Conservation (phyloP, 92 coral and sea anemone genomes). For the Porites evermanni region DNA sequence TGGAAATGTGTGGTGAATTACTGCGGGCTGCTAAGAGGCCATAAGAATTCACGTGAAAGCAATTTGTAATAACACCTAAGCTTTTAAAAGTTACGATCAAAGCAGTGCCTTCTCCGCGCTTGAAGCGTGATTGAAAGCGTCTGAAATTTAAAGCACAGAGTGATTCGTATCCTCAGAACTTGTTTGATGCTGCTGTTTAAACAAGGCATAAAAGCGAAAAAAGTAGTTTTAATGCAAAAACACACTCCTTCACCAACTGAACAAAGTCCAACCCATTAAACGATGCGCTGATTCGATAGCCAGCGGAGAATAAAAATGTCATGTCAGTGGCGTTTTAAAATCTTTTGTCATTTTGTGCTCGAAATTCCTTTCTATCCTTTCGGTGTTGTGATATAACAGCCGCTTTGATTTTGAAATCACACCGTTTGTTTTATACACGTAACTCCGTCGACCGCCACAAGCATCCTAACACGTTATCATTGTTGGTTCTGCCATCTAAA, state of each 20-base stretch:
- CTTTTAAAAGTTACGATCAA: constrained; percentile 7
- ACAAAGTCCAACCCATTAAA: constrained; percentile 27
- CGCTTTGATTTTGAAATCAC: neutral
- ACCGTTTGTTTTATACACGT: neutral
- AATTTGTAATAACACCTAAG: neutral
- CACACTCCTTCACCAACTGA: constrained; percentile 32
- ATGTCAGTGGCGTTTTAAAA: neutral
- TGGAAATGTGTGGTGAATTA: constrained; percentile 14
- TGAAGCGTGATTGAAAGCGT: constrained; percentile 2
- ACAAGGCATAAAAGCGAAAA: constrained; percentile 32
- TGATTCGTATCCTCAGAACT: neutral
- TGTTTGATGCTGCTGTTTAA: constrained; percentile 26
- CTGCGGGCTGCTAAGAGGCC: constrained; percentile 2
- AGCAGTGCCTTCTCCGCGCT: neutral
- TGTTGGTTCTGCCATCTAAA: neutral
- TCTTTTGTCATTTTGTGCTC: neutral
- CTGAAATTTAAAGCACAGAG: neutral
- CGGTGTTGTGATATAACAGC: neutral
- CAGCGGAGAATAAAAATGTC: neutral
- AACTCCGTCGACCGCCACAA: neutral
- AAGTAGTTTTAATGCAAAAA: constrained; percentile 14
- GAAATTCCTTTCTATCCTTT: constrained; percentile 13
- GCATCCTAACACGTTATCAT: neutral
- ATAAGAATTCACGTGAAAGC: constrained; percentile 17
- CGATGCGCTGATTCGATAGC: neutral